Conservation (phyloP, 2,888 invertebrate genomes). For the Trachelus stipa region DNA sequence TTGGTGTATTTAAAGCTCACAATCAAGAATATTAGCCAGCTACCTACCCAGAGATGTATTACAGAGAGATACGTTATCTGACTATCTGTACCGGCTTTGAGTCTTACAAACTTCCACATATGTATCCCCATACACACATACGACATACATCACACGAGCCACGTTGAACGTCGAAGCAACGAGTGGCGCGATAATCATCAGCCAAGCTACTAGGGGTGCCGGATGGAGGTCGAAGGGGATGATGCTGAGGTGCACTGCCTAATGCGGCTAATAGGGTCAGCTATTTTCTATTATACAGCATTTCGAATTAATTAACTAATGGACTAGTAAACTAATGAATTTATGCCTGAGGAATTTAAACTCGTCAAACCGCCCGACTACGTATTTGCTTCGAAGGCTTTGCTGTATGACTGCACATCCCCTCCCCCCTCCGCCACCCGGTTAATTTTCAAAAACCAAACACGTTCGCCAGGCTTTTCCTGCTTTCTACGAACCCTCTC, state of each 20-base stretch:
- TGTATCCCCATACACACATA: constrained; percentile 2
- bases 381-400: neutral
- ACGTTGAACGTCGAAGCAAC: neutral
- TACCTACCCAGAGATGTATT: neutral
- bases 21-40: neutral
- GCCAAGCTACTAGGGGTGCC: neutral
- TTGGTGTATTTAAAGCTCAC: neutral
- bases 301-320: constrained; percentile 63
- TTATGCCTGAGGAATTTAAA: constrained; percentile 40
- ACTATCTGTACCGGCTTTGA: neutral
- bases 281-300: constrained; percentile 51
- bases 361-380: neutral
- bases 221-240: neutral
- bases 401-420: neutral
- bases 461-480: neutral
- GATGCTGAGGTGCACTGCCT: constrained; percentile 21
- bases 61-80: neutral
- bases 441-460: neutral
- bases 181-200: neutral
- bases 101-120: neutral
- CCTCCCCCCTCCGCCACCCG: no score
- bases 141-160: neutral
- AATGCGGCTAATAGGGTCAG: constrained; percentile 43
- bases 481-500: neutral
- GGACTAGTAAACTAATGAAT: constrained; percentile 60